Percentiles rank a stretch among this genome's conserved stretches.
Conservation (phyloP, 1,140 invertebrate genomes). For the Ectropis grisescens region DNA sequence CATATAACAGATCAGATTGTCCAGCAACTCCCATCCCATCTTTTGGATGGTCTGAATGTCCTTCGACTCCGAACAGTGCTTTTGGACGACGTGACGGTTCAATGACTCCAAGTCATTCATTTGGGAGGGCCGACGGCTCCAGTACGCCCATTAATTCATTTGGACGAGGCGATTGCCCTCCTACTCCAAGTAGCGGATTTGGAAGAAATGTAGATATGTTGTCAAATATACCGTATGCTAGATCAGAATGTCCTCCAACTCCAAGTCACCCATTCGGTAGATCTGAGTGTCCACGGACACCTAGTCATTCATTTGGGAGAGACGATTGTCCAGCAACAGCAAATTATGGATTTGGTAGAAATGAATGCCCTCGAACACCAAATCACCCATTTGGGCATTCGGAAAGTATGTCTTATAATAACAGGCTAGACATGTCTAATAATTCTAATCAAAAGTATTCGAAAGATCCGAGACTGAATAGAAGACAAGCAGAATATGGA, state of each 20-base stretch:
- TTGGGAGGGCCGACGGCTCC: constrained; percentile 22
- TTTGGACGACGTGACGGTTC: constrained; percentile 19
- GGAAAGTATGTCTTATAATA: no score
- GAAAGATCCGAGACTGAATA: constrained; percentile 38
- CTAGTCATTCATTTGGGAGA: constrained; percentile 22
- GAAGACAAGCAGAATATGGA: constrained; percentile 23
- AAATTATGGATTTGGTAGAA: constrained; percentile 28
- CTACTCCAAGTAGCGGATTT: constrained; percentile 17
- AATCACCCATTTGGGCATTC: constrained; percentile 27
- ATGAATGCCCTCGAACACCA: constrained; percentile 24
- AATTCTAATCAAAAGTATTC: constrained; percentile 11
- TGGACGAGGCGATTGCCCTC: constrained; percentile 19
- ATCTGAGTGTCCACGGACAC: constrained; percentile 17
- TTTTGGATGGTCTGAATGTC: constrained; percentile 23
- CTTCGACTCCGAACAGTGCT: constrained; percentile 16
- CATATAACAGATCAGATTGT: constrained; percentile 9
- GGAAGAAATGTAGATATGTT: no score
- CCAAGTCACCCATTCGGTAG: constrained; percentile 21
- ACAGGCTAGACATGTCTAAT: no score
- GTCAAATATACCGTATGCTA: no score
- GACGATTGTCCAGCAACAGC: constrained; percentile 34
- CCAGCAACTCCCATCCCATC: constrained; percentile 17
- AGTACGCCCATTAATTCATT: constrained; percentile 20
- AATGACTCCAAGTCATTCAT: constrained; percentile 19
- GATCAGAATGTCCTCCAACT: constrained; percentile 17